A percentile compares a stretch with the other conserved stretches of the same genome.
These are phyloP conservation scores for Maconellicoccus hirsutus DNA, from an alignment of 1,140 invertebrate genomes.

Conservation along the genomic window DNA sequence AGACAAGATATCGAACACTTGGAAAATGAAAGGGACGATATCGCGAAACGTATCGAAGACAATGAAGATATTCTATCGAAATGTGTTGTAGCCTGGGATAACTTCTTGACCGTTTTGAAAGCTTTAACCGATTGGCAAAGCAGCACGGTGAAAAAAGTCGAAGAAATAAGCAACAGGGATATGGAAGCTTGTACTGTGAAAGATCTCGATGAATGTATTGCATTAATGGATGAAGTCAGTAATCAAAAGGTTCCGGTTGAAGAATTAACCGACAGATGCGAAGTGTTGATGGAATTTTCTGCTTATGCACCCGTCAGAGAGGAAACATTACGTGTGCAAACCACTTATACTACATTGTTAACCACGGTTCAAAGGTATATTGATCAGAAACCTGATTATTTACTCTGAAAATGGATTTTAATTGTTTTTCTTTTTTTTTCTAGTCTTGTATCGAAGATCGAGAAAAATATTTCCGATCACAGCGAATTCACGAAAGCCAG, in stretches of 20 bases:
- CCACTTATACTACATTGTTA: slow-evolving; percentile 60
- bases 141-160: slow-evolving; percentile 48
- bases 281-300: slow-evolving; percentile 71
- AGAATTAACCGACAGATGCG: slow-evolving; percentile 74
- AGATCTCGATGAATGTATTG: slow-evolving; percentile 62
- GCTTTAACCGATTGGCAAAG: slow-evolving; percentile 68
- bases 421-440: neutral
- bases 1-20: slow-evolving; percentile 73
- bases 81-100: slow-evolving; percentile 75
- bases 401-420: neutral
- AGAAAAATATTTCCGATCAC: slow-evolving; percentile 78
- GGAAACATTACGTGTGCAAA: slow-evolving; percentile 70
- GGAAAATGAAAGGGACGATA: slow-evolving; percentile 74
- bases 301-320: slow-evolving; percentile 70
- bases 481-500: slow-evolving; percentile 79
- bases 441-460: slow-evolving; percentile 62
- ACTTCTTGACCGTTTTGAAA: slow-evolving; percentile 63
- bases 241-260: slow-evolving; percentile 63
- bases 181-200: slow-evolving; percentile 64
- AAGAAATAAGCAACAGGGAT: neutral
- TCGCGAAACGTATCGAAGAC: slow-evolving; percentile 68
- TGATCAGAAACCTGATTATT: neutral
- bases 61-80: slow-evolving; percentile 61
- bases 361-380: slow-evolving; percentile 52
- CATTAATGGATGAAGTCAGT: slow-evolving; percentile 60